These are phyloP conservation scores for Hylaeus anthracinus DNA, from an alignment of 1,140 invertebrate species.

Conservation along the genomic window DNA sequence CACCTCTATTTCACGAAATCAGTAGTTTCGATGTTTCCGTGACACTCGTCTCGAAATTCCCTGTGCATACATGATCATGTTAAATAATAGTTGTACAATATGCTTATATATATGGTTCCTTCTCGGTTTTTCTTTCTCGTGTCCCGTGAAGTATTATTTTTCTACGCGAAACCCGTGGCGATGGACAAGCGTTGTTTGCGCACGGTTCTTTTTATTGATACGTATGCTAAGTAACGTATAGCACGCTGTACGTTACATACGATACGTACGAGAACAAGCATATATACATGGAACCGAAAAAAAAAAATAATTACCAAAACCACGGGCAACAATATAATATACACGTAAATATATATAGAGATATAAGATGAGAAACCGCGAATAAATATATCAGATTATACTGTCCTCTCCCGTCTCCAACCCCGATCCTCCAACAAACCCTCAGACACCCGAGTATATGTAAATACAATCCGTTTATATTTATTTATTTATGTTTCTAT, in stretches of 20 bases:
- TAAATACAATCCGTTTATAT: conserved; percentile 76
- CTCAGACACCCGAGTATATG: conserved; percentile 55
- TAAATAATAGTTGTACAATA: not conserved
- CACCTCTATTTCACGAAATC: not conserved
- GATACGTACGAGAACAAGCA: not conserved
- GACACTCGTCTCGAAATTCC: not conserved
- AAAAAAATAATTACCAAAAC: not conserved
- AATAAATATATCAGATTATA: conserved; percentile 48
- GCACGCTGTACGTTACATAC: not conserved
- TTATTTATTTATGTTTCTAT: conserved; percentile 79
- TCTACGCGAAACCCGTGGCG: not conserved
- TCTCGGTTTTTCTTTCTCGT: conserved; percentile 28
- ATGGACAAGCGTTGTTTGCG: no score
- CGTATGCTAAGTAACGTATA: not conserved
- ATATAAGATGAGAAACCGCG: conserved; percentile 28
- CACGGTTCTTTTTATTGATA: conserved; percentile 2
- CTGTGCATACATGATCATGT: not conserved
- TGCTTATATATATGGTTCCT: conserved; percentile 27
- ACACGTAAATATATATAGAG: conserved; percentile 40
- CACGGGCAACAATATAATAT: conserved; percentile 30
- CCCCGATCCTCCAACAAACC: conserved; percentile 1
- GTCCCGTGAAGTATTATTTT: conserved; percentile 42
- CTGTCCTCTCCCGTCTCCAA: not conserved
- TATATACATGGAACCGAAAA: conserved; percentile 18
- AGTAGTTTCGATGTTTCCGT: not conserved